Evolutionary conservation across 2,797 vertebrate genomes (phyloP).

Genomic region (Taenioides sp.): DNA sequence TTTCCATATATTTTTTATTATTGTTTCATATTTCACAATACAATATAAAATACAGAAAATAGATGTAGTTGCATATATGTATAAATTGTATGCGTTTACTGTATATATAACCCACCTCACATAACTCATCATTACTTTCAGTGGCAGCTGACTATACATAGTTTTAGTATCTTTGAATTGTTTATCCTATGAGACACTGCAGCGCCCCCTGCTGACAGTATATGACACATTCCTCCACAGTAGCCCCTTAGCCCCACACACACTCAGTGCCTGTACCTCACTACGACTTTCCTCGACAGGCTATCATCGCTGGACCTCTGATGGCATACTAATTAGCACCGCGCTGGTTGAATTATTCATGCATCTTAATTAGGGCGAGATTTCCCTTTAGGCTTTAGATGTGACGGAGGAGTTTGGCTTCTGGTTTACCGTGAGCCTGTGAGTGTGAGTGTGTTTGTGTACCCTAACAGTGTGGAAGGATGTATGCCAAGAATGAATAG

Average conservation of each 20-base stretch:
- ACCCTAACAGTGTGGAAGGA: neutral
- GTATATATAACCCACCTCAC: too few species aligned
- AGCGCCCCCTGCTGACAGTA: conserved; percentile 23
- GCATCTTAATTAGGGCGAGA: conserved; percentile 79
- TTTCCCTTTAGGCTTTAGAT: conserved; percentile 73
- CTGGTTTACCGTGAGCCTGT: conserved; percentile 37
- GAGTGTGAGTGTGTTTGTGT: neutral
- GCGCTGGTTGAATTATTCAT: conserved; percentile 81
- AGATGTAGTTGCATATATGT: too few species aligned
- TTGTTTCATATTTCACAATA: too few species aligned
- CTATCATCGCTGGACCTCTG: conserved; percentile 68
- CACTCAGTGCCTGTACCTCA: conserved; percentile 30
- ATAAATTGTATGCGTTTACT: too few species aligned
- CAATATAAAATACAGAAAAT: too few species aligned
- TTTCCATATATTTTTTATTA: too few species aligned
- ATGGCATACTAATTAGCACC: conserved; percentile 78
- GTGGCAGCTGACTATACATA: too few species aligned
- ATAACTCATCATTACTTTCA: too few species aligned
- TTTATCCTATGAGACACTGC: too few species aligned
- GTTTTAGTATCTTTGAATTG: too few species aligned
- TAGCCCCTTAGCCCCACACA: conserved; percentile 24
- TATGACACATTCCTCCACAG: conserved; percentile 40
- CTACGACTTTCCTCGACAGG: conserved; percentile 59
- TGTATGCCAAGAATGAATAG: neutral
- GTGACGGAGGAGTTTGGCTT: conserved; percentile 63